These are phyloP conservation scores for Brachynemurus nebulosus DNA, from an alignment of 2,888 invertebrate genomes.

Conservation along the genomic window DNA sequence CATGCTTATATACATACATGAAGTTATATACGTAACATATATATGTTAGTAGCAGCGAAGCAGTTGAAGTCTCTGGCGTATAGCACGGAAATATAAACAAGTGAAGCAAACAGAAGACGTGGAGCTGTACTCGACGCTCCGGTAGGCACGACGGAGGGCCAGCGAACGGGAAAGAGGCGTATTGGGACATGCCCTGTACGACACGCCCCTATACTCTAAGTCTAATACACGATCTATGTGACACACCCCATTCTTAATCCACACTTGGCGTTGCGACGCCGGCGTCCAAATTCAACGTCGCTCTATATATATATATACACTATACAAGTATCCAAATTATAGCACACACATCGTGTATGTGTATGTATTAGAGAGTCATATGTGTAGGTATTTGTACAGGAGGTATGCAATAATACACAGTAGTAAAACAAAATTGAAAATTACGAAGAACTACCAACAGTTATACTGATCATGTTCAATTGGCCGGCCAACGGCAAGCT, in stretches of 20 bases:
- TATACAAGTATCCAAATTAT: too few species aligned
- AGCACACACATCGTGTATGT: too few species aligned
- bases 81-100: constrained; percentile 2
- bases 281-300: constrained; percentile 3
- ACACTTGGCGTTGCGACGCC: constrained; percentile 5
- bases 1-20: background rate
- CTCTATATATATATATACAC: too few species aligned
- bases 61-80: constrained; percentile 1
- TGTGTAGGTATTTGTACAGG: too few species aligned
- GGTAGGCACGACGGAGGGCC: background rate
- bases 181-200: constrained; percentile 24
- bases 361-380: too few species aligned
- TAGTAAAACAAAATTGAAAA: too few species aligned
- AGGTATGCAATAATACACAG: too few species aligned
- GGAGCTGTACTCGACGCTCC: background rate
- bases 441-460: too few species aligned
- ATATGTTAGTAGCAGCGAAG: background rate
- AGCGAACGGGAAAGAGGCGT: constrained; percentile 18
- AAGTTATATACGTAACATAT: background rate
- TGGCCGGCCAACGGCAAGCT: too few species aligned
- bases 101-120: background rate
- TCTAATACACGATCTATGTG: background rate
- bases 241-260: constrained; percentile 8
- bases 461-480: too few species aligned
- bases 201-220: constrained; percentile 9